These are phyloP conservation scores for Ichneumoninae sp. DNA, from an alignment of 2,888 invertebrate species.

Conservation along the genomic window DNA sequence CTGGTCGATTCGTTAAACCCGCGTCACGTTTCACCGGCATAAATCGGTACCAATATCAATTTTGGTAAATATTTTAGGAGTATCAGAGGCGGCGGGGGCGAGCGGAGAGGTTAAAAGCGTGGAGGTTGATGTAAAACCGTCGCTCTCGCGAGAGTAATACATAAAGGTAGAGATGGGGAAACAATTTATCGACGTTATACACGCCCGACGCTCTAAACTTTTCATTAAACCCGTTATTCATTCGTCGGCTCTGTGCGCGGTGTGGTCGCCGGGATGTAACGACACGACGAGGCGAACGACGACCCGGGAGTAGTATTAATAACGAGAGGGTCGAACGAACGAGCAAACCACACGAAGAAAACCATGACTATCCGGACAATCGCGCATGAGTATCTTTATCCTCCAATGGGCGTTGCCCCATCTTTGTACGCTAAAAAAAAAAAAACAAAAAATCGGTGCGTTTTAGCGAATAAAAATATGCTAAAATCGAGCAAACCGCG, in stretches of 20 bases:
- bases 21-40: constrained; percentile 57
- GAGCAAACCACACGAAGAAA: constrained; percentile 36
- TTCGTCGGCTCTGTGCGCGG: constrained; percentile 49
- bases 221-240: constrained; percentile 74
- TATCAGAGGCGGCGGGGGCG: constrained; percentile 5
- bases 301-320: constrained; percentile 50
- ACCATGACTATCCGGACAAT: constrained; percentile 8
- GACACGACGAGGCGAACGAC: constrained; percentile 32
- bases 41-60: constrained; percentile 71
- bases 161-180: constrained; percentile 32
- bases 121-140: constrained; percentile 5
- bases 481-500: background rate
- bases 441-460: background rate
- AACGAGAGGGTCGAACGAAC: constrained; percentile 27
- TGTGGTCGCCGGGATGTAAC: constrained; percentile 12
- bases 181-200: constrained; percentile 72
- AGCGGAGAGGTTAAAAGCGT: constrained; percentile 17
- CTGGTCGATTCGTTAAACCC: constrained; percentile 54
- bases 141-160: constrained; percentile 13
- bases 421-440: background rate
- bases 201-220: constrained; percentile 67
- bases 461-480: constrained; percentile 4
- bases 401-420: background rate
- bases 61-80: constrained; percentile 67
- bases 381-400: background rate